Base-by-base conservation (phyloP, 2,888 invertebrate genomes). In the Epistrophella euchroma region DNA sequence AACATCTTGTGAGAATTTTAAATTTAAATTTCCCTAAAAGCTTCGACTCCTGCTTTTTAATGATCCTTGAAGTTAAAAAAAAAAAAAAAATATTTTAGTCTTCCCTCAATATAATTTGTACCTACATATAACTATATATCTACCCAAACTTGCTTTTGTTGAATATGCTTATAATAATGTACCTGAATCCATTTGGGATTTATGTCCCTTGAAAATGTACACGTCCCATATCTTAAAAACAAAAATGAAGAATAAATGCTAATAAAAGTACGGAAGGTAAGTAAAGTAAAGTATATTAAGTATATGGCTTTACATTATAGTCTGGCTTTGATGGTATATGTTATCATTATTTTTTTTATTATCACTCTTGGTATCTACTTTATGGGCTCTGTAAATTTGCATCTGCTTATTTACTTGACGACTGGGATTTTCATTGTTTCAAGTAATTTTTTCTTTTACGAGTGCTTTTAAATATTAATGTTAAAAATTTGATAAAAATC, bases 151-250 rank as follows among this genome's bases (percentile, higher is more conserved):
- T 50, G 71, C 64, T 71, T 75, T 45, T 66, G 66, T 52, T 70
- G 81, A 66, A 76, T 82, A 74, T 47, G 32, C 73, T 78, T 70
- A 6, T 32, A 73, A 83, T 83, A 83, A 77, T 83, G 83, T 73
- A 78, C 70, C 64, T 62, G 78, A 83, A 78, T 83, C 83, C 83
- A 83, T 83, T 83, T 83, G 73, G 83, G 78, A 83, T 83, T 83
- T 83, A 83, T 83, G 73, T 83, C 73, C 73, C 72, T 50, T 58
- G 58, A 66, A 82, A 72, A 58, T 72, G 76, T 76, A 62, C 25
- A 50, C 66, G 71, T 60, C 77, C 77, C 77, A 37, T 56, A 71
- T 58, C 77, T 62, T 62, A 68, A 66, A 77, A 73, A 37, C 19
- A 43, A 43, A 9, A 56, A 58, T 45, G 60, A 28, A 32, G 47